These are phyloP conservation scores for Ictalurus punctatus DNA, from an alignment of 2,113 vertebrate genomes.

Conservation along the genomic window DNA sequence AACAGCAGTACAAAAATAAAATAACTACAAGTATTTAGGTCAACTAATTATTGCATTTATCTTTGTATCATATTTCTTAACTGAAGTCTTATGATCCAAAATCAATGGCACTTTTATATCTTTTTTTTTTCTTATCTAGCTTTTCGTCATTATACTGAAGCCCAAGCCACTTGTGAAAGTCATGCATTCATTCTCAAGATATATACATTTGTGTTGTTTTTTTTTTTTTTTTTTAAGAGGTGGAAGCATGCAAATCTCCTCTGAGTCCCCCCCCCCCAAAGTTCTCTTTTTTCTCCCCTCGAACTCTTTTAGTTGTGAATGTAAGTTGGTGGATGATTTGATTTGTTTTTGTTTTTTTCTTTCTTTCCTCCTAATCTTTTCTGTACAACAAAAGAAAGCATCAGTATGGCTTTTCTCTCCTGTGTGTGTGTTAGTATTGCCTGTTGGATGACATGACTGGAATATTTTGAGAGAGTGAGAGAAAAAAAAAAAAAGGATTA, in stretches of 20 bases:
- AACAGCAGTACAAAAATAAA: constrained; percentile 61
- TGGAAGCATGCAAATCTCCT: constrained; percentile 76
- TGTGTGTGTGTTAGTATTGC: constrained; percentile 87
- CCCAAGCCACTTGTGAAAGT: constrained; percentile 63
- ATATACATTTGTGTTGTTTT: constrained; percentile 76
- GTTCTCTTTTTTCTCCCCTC: constrained; percentile 55
- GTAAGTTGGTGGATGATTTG: constrained; percentile 49
- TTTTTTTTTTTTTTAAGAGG: constrained; percentile 64
- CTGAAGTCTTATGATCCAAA: constrained; percentile 55
- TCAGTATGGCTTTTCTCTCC: constrained; percentile 99
- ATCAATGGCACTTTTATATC: constrained; percentile 57
- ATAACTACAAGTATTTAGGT: constrained; percentile 65
- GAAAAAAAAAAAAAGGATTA: constrained; percentile 59
- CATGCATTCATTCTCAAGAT: constrained; percentile 79
- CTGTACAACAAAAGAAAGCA: constrained; percentile 72
- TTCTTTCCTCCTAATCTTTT: constrained; percentile 25
- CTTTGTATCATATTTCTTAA: constrained; percentile 61
- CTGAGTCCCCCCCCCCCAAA: not conserved
- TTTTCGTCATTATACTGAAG: constrained; percentile 44
- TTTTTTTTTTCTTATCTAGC: constrained; percentile 47
- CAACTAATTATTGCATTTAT: constrained; percentile 79
- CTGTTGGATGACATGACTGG: constrained; percentile 70
- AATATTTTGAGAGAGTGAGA: constrained; percentile 66
- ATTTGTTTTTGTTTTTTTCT: constrained; percentile 18
- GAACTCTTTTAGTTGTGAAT: constrained; percentile 44